Evolutionary conservation across 2,888 invertebrate genomes (phyloP), one percentile per base, ranked within the genome.

Genomic region (Anthrax anthrax): DNA sequence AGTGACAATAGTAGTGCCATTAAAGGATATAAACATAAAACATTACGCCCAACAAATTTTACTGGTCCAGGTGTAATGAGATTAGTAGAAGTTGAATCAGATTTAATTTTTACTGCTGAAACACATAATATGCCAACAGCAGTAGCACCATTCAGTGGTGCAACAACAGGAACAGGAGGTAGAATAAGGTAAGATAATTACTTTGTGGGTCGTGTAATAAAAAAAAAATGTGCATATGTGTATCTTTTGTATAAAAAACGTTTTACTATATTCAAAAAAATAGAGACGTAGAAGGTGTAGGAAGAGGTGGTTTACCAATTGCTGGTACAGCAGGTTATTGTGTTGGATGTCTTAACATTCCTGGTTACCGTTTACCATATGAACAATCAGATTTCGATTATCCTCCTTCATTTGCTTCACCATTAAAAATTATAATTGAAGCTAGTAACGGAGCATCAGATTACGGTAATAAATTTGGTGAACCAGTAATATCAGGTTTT

Each of bases 391-490:
- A 63, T 9, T 77, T 77, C 58, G 67, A 73, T 43, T 96, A 97
- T 69, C 95, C 97, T 0, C 70, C 69, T 36, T 92, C 94, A 55
- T 90, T 98, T 70, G 95, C 96, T 2, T 73, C 78, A 2, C 92
- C 97, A 0, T 68, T 90, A 14, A 84, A 92, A 63, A 82, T 97
- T 39, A 78, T 91, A 18, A 81, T 98, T 27, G 92, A 96, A 67
- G 97, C 96, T 1, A 94, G 92, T 64, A 91, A 97, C 64, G 97
- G 97, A 2, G 97, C 96, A 4, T 95, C 95, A 0, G 97, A 98
- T 65, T 98, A 97, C 66, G 97, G 97, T 9, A 98, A 98, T 68
- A 97, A 98, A 71, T 98, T 97, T 70, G 97, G 96, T 0, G 97
- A 98, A 65, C 97, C 97, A 1, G 76, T 97, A 1, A 78, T 97